These are phyloP conservation scores for Ectobius pallidus DNA, from an alignment of 2,888 invertebrate genomes.

Conservation along the genomic window DNA sequence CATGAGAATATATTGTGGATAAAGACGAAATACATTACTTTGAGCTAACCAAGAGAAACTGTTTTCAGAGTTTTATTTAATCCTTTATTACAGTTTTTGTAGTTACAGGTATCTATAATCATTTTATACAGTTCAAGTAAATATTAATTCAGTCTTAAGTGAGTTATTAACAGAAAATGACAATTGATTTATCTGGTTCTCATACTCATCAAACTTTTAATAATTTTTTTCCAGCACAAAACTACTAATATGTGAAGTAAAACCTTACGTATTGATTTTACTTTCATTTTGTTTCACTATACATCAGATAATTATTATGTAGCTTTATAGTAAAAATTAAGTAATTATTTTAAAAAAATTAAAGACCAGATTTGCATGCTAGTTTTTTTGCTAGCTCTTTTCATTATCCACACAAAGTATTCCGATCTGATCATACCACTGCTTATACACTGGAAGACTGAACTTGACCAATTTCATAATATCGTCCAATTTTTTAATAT, in stretches of 20 bases:
- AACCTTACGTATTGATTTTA: background rate
- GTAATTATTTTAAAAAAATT: background rate
- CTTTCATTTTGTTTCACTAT: background rate
- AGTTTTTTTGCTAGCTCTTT: background rate
- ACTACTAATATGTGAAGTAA: background rate
- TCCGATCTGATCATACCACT: background rate
- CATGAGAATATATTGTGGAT: background rate
- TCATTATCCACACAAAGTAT: background rate
- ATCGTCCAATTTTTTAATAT: background rate
- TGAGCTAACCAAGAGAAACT: background rate
- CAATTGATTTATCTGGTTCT: background rate
- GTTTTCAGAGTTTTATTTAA: background rate
- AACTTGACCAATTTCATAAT: background rate
- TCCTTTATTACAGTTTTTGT: background rate
- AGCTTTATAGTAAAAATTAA: background rate
- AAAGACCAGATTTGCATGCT: background rate
- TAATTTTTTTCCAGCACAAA: background rate
- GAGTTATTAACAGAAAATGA: background rate
- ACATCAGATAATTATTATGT: background rate
- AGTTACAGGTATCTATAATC: background rate
- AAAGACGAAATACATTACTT: constrained; percentile 1
- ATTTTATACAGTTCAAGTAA: constrained; percentile 1
- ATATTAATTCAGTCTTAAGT: constrained; percentile 1
- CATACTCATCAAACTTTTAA: constrained; percentile 1
- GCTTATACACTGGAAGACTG: background rate